Conservation (phyloP, 2,888 invertebrate genomes). For the Apamea sordens region DNA sequence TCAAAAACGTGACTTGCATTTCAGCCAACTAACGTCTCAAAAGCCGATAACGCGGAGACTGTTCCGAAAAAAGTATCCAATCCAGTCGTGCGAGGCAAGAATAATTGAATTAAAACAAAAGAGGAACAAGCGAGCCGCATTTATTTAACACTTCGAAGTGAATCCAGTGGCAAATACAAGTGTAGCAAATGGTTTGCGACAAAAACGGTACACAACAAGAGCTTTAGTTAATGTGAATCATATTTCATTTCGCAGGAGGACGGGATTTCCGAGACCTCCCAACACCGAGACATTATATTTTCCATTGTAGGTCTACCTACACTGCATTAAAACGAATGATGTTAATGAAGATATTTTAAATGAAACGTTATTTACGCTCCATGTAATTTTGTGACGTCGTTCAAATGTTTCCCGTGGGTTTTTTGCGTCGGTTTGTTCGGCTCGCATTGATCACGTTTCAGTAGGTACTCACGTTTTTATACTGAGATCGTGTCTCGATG, state of each 20-base stretch:
- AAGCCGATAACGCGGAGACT: slow-evolving; percentile 61
- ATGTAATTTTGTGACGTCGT: slow-evolving; percentile 57
- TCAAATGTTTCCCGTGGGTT: slow-evolving; percentile 54
- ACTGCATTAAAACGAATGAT: slow-evolving; percentile 78
- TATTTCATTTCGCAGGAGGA: slow-evolving; percentile 84
- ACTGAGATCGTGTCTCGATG: slow-evolving; percentile 52
- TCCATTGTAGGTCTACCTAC: slow-evolving; percentile 73
- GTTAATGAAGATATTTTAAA: slow-evolving; percentile 76
- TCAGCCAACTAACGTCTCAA: slow-evolving; percentile 56
- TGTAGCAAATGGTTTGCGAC: slow-evolving; percentile 78
- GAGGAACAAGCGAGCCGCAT: slow-evolving; percentile 70
- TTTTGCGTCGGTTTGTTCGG: slow-evolving; percentile 38
- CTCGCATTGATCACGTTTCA: slow-evolving; percentile 35
- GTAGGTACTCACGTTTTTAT: slow-evolving; percentile 51
- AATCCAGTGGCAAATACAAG: slow-evolving; percentile 79
- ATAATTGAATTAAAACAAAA: slow-evolving; percentile 76
- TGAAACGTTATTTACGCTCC: slow-evolving; percentile 63
- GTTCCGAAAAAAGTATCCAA: slow-evolving; percentile 65
- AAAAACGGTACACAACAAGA: slow-evolving; percentile 85
- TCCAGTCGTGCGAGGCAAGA: slow-evolving; percentile 69
- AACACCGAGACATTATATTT: slow-evolving; percentile 75
- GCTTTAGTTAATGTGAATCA: slow-evolving; percentile 86
- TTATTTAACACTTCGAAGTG: slow-evolving; percentile 77
- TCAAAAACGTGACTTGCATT: slow-evolving; percentile 68
- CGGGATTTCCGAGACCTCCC: slow-evolving; percentile 80